These are phyloP conservation scores for Choreutis nemorana DNA, from an alignment of 2,888 invertebrate genomes.

Conservation along the genomic window DNA sequence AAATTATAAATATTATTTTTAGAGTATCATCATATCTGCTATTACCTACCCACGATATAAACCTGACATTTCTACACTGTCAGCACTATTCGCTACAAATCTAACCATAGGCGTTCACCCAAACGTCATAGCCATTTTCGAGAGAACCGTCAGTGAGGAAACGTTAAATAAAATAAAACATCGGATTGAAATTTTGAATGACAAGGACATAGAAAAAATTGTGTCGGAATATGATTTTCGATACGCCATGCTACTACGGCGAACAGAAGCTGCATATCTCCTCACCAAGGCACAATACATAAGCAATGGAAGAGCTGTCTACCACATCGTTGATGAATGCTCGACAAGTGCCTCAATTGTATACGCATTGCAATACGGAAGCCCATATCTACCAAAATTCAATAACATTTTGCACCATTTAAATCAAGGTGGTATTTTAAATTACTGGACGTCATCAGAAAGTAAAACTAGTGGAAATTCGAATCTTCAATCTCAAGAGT, in stretches of 20 bases:
- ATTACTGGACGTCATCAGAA: conserved; percentile 40
- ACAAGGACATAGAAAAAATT: conserved; percentile 33
- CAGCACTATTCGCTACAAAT: conserved; percentile 28
- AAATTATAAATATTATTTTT: conserved; percentile 18
- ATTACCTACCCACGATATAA: conserved; percentile 43
- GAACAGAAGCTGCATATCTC: conserved; percentile 40
- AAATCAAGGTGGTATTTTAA: conserved; percentile 58
- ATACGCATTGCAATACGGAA: conserved; percentile 65
- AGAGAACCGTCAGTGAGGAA: conserved; percentile 27
- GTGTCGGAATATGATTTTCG: conserved; percentile 43
- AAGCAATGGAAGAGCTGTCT: conserved; percentile 45
- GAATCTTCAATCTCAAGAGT: conserved; percentile 15
- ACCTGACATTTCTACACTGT: conserved; percentile 30
- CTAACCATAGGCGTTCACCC: conserved; percentile 41
- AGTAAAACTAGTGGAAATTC: conserved; percentile 22
- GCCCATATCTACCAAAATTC: conserved; percentile 58
- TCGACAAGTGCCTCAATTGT: conserved; percentile 65
- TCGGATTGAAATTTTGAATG: conserved; percentile 38
- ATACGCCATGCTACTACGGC: conserved; percentile 56
- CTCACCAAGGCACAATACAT: conserved; percentile 31
- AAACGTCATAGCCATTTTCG: conserved; percentile 33
- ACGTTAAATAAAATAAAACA: conserved; percentile 23
- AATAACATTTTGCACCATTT: conserved; percentile 48
- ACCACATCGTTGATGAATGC: conserved; percentile 54
- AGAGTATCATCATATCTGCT: conserved; percentile 52